Percentiles rank a stretch among this genome's conserved stretches.
phyloP scores from a whole-genome alignment of 2,113 vertebrate species.

The Myrmophylax atrothorax region DNA sequence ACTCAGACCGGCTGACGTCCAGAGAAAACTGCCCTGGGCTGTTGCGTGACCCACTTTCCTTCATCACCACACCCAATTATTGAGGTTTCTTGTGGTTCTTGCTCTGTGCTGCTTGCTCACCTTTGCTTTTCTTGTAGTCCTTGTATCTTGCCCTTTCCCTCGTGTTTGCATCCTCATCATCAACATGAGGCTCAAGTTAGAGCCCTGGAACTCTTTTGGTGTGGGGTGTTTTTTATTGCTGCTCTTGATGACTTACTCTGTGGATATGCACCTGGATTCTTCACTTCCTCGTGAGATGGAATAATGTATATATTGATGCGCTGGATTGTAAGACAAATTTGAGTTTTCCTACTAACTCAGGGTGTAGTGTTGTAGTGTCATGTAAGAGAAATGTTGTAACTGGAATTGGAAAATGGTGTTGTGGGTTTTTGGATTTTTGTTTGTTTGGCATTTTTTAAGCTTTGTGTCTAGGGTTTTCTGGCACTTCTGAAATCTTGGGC shows the following conservation, averaged over 20 bases:
- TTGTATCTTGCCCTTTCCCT: background rate
- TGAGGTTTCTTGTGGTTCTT: constrained; percentile 54
- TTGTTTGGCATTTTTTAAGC: background rate
- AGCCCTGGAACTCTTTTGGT: background rate
- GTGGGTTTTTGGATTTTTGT: background rate
- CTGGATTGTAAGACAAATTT: background rate
- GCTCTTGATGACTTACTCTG: background rate
- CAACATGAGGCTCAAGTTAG: background rate
- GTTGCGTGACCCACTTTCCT: constrained; percentile 78
- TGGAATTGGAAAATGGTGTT: background rate
- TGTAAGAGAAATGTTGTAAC: background rate
- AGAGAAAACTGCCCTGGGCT: constrained; percentile 70
- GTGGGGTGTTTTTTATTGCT: background rate
- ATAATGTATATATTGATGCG: background rate
- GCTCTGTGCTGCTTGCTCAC: background rate
- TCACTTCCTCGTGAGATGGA: background rate
- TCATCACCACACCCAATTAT: constrained; percentile 69
- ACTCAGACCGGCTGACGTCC: constrained; percentile 9
- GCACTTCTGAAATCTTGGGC: background rate
- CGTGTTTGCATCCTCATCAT: background rate
- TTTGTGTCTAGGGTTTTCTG: background rate
- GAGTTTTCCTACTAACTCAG: background rate
- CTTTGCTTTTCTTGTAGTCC: background rate
- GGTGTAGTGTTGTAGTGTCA: background rate
- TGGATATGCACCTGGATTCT: background rate